Evolutionary conservation across 2,113 vertebrate species (phyloP).

Genomic region (Pholis gunnellus): DNA sequence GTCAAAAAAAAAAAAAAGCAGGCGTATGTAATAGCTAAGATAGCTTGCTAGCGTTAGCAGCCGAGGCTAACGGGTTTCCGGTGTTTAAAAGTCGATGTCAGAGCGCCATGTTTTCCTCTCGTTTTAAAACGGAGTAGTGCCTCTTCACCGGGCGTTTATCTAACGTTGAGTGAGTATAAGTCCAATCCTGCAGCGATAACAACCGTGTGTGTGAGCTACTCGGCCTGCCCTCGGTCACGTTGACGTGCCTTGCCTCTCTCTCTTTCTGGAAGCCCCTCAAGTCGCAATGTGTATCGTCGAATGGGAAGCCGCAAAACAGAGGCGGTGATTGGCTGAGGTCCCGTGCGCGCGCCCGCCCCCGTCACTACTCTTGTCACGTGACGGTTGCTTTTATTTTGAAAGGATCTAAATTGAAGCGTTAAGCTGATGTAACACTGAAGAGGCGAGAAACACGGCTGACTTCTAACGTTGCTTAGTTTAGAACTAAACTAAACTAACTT

Average conservation of each 20-base stretch:
- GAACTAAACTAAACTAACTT: not conserved
- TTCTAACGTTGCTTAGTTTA: not conserved
- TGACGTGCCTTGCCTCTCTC: slow-evolving; percentile 19
- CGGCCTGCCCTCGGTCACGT: slow-evolving; percentile 25
- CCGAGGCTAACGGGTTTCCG: slow-evolving; percentile 45
- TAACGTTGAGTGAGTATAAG: not conserved
- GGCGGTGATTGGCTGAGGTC: slow-evolving; percentile 78
- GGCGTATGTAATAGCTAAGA: slow-evolving; percentile 58
- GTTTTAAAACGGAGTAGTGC: not conserved
- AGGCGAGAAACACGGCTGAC: not conserved
- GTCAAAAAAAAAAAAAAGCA: too few species aligned
- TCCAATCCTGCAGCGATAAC: not conserved
- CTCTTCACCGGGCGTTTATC: slow-evolving; percentile 1
- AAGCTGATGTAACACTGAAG: not conserved
- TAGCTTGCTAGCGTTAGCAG: slow-evolving; percentile 66
- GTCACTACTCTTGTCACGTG: slow-evolving; percentile 75
- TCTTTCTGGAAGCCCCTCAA: slow-evolving; percentile 5
- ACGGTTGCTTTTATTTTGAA: slow-evolving; percentile 64
- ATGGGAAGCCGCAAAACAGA: slow-evolving; percentile 81
- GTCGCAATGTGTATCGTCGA: slow-evolving; percentile 76
- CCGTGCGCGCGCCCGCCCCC: slow-evolving; percentile 18
- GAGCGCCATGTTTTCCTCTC: not conserved
- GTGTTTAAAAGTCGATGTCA: slow-evolving; percentile 28
- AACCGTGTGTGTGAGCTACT: not conserved
- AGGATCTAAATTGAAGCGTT: not conserved